Base-by-base conservation (phyloP, 64 coral and sea anemone genomes). In the Dendrophyllia cribrosa region DNA sequence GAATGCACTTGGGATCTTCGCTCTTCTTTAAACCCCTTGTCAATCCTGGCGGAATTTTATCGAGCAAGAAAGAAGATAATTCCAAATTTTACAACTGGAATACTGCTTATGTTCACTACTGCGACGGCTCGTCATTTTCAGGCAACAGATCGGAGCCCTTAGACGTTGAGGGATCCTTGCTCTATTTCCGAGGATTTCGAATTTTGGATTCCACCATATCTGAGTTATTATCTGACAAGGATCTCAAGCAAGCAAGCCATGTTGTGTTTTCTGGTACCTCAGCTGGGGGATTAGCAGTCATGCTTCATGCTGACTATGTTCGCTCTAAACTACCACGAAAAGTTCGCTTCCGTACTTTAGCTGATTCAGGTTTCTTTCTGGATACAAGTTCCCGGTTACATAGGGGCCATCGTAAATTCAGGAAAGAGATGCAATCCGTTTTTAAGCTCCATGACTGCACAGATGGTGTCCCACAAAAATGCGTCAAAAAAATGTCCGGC, bases 81-180 rank as follows among this genome's bases (percentile, higher is more conserved):
- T 77, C 88, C 0, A 68, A 91, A 75, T 98, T 98, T 83, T 92
- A 98, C 78, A 85, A 92, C 84, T 98, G 96, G 96, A 98, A 92
- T 58, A 85, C 92, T 12, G 96, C 79, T 43, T 95, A 77, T 52
- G 85, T 98, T 51, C 90, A 85, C 49, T 98, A 98, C 72, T 98
- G 96, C 20, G 96, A 98, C 58, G 96, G 96, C 2, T 93, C 83
- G 76, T 98, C 96, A 4, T 98, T 88, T 56, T 66, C 96, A 19
- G 96, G 96, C 17, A 95, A 98, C 52, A 86, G 96, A 64, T 73
- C 86, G 10, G 58, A 95, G 25, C 89, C 96, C 0, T 68, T 98
- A 19, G 22, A 71, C 26, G 58, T 98, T 46, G 75, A 95, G 17
- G 96, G 88, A 6, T 88, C 58, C 9, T 58, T 72, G 46, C 22